These are phyloP conservation scores for Semnornis frantzii DNA, from an alignment of 2,113 vertebrate genomes.

Conservation along the genomic window DNA sequence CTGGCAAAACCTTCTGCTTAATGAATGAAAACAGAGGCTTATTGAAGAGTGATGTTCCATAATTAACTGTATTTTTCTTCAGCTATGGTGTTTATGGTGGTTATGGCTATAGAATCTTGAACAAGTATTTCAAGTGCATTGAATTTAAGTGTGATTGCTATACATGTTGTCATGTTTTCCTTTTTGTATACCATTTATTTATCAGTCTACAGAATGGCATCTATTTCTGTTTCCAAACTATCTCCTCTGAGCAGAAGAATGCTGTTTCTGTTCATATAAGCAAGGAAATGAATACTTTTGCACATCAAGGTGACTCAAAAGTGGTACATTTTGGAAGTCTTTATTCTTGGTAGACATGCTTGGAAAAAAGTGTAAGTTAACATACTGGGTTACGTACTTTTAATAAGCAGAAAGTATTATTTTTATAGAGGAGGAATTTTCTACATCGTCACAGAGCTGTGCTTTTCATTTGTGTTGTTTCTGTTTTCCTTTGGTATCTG, in stretches of 20 bases:
- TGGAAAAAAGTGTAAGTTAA: background rate
- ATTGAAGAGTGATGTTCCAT: background rate
- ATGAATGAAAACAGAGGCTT: background rate
- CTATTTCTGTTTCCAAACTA: background rate
- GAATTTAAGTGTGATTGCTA: background rate
- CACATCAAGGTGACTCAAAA: background rate
- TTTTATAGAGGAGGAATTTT: background rate
- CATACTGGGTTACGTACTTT: background rate
- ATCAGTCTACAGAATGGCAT: background rate
- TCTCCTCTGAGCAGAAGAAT: background rate
- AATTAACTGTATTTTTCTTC: background rate
- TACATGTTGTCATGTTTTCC: background rate
- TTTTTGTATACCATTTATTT: background rate
- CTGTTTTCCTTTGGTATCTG: background rate
- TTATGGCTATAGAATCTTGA: background rate
- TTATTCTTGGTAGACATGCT: background rate
- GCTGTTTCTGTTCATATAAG: background rate
- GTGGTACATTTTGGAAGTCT: background rate
- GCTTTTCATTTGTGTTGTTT: background rate
- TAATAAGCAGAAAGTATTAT: background rate
- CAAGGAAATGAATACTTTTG: background rate
- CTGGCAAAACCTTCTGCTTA: background rate
- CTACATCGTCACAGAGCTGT: background rate
- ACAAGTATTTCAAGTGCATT: background rate
- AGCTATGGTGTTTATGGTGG: background rate